Evolutionary conservation across 1,140 invertebrate genomes (phyloP).

Genomic region (Schlechtendalia chinensis): DNA sequence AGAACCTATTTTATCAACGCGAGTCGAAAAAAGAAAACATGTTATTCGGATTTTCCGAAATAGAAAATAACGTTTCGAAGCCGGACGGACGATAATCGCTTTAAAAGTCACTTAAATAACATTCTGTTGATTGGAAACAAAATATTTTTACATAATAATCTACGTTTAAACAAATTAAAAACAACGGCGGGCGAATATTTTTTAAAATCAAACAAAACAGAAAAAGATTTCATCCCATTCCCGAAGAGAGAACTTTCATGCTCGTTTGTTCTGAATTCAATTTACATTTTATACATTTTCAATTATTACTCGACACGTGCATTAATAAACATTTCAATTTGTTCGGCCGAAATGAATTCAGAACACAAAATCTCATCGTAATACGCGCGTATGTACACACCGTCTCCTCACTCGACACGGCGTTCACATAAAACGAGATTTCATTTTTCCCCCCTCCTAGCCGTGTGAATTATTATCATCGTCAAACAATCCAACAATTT

Average conservation of each 20-base stretch:
- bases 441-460: neutral
- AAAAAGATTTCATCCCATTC: neutral
- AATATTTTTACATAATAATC: neutral
- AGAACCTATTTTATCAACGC: constrained; percentile 1
- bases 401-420: neutral
- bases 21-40: neutral
- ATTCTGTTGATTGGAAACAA: neutral
- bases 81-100: neutral
- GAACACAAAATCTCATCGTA: neutral
- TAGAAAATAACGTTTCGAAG: neutral
- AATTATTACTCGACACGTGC: neutral
- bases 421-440: constrained; percentile 10
- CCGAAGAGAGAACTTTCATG: neutral
- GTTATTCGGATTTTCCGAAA: constrained; percentile 5
- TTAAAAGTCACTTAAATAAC: neutral
- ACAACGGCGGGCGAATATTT: neutral
- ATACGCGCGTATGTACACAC: neutral
- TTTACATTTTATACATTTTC: constrained; percentile 2
- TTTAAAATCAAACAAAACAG: neutral
- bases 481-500: constrained; percentile 28
- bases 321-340: constrained; percentile 20
- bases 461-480: neutral
- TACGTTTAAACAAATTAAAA: neutral
- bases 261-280: neutral
- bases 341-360: neutral